Evolutionary conservation across 2,888 invertebrate genomes (phyloP).

Genomic region (Volucella inanis): DNA sequence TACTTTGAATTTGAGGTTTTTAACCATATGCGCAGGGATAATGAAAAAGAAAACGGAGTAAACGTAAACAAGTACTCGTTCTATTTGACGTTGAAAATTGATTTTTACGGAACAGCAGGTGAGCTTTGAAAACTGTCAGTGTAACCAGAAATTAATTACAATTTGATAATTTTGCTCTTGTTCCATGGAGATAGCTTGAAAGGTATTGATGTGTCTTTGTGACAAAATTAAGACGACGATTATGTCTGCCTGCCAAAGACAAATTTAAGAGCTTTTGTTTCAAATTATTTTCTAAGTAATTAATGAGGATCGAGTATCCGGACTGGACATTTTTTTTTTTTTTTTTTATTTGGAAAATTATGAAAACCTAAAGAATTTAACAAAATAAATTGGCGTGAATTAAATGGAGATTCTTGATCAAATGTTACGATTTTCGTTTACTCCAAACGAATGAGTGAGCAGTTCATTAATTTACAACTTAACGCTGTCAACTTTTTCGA

Average conservation of each 20-base stretch:
- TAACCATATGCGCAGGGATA: conserved; percentile 38
- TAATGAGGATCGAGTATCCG: conserved; percentile 18
- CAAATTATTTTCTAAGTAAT: conserved; percentile 24
- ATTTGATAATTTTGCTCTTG: conserved; percentile 51
- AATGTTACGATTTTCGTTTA: too few relatives aligned
- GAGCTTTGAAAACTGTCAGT: conserved; percentile 67
- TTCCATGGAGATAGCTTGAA: conserved; percentile 17
- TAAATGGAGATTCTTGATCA: too few relatives aligned
- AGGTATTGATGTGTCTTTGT: conserved; percentile 5
- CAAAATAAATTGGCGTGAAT: too few relatives aligned
- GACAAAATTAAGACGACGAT: conserved; percentile 13
- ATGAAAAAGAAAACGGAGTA: conserved; percentile 39
- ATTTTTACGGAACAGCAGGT: conserved; percentile 65
- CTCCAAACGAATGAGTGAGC: too few relatives aligned
- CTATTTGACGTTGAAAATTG: conserved; percentile 31
- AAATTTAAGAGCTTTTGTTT: conserved; percentile 31
- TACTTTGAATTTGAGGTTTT: conserved; percentile 49
- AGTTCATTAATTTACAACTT: too few relatives aligned
- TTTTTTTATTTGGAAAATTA: too few relatives aligned
- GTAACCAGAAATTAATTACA: conserved; percentile 71
- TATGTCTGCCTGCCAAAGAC: conserved; percentile 41
- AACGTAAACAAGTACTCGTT: too few relatives aligned
- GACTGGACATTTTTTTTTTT: too few relatives aligned
- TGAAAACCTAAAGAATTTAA: too few relatives aligned
- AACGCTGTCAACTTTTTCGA: too few relatives aligned